These are phyloP conservation scores for Poeciliopsis infans DNA, from an alignment of 2,797 vertebrate species.

Conservation along the genomic window DNA sequence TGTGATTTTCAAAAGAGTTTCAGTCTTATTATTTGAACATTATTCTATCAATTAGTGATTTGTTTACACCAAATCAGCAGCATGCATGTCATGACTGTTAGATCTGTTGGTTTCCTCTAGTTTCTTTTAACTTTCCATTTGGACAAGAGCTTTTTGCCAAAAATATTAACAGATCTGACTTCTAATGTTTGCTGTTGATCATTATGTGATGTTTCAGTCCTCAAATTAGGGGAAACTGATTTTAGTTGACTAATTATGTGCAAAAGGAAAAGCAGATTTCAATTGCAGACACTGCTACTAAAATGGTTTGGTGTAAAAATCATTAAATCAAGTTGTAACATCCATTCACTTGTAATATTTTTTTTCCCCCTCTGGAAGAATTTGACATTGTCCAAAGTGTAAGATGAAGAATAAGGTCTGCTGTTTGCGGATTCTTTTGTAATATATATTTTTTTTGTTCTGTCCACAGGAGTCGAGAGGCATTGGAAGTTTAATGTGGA, in stretches of 20 bases:
- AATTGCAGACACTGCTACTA: conserved; percentile 20
- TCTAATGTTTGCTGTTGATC: not conserved
- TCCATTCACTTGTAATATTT: conserved; percentile 37
- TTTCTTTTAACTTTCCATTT: no score
- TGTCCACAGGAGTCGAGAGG: conserved; percentile 27
- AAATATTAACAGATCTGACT: not conserved
- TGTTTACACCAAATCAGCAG: no score
- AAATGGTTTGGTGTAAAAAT: conserved; percentile 42
- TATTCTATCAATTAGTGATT: not conserved
- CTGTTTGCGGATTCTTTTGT: conserved; percentile 52
- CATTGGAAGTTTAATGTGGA: conserved; percentile 40
- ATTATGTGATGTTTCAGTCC: conserved; percentile 36
- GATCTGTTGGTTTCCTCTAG: no score
- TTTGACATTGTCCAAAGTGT: conserved; percentile 59
- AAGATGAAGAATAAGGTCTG: conserved; percentile 51
- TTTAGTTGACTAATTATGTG: not conserved
- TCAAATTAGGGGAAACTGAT: conserved; percentile 30
- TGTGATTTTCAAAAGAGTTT: not conserved
- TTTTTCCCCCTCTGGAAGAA: conserved; percentile 29
- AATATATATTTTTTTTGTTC: conserved; percentile 48
- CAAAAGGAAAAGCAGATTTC: conserved; percentile 8
- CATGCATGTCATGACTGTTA: no score
- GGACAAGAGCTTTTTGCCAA: not conserved
- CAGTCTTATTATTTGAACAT: not conserved
- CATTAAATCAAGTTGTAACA: conserved; percentile 40